Evolutionary conservation across 2,797 vertebrate genomes (phyloP), one percentile per base, ranked within the genome.

Genomic region (Centropyge bicolor): DNA sequence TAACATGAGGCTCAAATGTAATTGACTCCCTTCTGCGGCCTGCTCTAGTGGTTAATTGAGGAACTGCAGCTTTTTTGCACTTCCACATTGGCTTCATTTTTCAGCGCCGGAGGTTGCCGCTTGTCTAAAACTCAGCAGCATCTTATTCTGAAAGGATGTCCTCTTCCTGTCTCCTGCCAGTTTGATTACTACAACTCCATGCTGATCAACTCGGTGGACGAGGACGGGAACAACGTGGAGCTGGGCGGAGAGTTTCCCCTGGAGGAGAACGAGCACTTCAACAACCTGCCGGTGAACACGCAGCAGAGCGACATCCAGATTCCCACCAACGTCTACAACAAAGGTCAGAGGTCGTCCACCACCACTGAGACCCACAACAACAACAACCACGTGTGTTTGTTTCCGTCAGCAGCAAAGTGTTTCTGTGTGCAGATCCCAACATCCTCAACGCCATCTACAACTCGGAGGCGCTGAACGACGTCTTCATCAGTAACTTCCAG

Each of bases 311-410:
- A 95, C 62, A 97, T 99, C 86, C 98, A 99, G 92, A 87, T 99
- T 52, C 98, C 98, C 69, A 99, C 98, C 76, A 99, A 99, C 0
- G 97, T 99, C 88, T 99, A 98, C 93, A 99, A 99, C 93, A 98
- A 97, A 98, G 98, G 98, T 99, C 69, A 76, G 65, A 54, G 36
- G 51, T 41, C 56, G 2, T 6, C 5, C 19, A 45, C 12, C 14
- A 16, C 16, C 1, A 17, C 36, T 24, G 13, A 45, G 27, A 45
- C 5, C 45, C 51, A 2, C 20, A n/a, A 8, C 7, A 24, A 67
- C 31, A 35, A 20, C 17, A 14, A 12, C 40, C 17, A 14, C 1
- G 22, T 24, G n/a, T 12, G 2, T 52, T 24, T 12, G 19, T 45
- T 40, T 38, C 56, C 1, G 2, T 38, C 35, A 1, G 4, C 3